Evolutionary conservation across 2,113 vertebrate species (phyloP), one percentile per base, ranked within the genome.

Genomic region (Saccopteryx leptura): DNA sequence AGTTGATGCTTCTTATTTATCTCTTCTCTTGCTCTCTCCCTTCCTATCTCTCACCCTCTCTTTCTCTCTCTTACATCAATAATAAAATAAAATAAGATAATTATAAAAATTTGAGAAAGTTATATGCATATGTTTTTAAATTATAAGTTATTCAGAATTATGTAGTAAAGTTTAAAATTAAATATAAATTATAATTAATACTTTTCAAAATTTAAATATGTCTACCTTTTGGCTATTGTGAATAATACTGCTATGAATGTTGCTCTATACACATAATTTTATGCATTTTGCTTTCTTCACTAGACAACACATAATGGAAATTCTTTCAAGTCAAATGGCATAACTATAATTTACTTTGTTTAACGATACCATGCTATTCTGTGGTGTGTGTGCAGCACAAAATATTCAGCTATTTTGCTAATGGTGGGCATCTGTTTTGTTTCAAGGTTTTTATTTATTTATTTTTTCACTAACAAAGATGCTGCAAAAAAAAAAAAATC

Each of bases 401-500:
- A 81, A 58, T 88, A 65, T 66, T 95, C 66, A 96, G 4, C 26
- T 48, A 66, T 90, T 80, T 60, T 93, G 56, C 54, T 85, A 68
- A n/a, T 61, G 69, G 33, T 83, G 39, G 24, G 13, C 31, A 88
- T 80, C 54, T 9, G 2, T 21, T 93, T 89, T 90, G 60, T 93
- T 95, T 95, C 58, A 72, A 85, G 65, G 13, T 28, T 76, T 90
- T 80, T 39, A 61, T 75, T 87, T 80, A 75, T 76, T 81, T 68
- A 74, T 63, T 95, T 74, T 66, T 82, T 93, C 81, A 31, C 7
- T 87, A 50, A 91, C 63, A 96, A 96, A 93, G 58, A 69, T 93
- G 61, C 14, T 89, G 26, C 23, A 61, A 58, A 65, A 69, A 78
- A 75, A n/a, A 69, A 52, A 81, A 61, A 65, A 19, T 23, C 17